Percentiles rank a stretch among this genome's conserved stretches.
Conservation (phyloP, 2,113 vertebrate genomes). For the Pelecanoides urinatrix region DNA sequence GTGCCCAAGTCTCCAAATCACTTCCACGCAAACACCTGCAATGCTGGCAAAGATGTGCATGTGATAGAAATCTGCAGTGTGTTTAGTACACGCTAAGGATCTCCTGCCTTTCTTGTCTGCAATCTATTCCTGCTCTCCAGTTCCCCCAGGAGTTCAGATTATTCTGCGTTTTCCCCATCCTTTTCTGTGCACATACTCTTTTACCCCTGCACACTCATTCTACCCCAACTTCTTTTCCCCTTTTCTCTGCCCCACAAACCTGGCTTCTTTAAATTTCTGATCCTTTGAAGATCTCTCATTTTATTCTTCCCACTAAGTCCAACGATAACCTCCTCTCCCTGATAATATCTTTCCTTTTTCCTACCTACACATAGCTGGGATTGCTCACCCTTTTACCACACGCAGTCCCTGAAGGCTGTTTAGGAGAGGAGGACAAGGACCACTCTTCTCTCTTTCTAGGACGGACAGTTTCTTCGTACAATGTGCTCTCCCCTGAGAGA, state of each 20-base stretch:
- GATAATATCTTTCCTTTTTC: not conserved
- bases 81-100: not conserved
- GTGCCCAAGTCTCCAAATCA: not conserved
- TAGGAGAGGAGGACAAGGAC: not conserved
- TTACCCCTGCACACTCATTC: not conserved
- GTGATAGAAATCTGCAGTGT: not conserved
- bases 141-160: not conserved
- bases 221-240: not conserved
- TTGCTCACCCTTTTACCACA: rapidly evolving
- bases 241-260: not conserved
- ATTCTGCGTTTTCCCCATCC: not conserved
- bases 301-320: not conserved
- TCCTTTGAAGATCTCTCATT: not conserved
- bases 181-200: not conserved
- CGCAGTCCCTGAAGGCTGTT: not conserved
- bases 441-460: not conserved
- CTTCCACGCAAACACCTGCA: not conserved
- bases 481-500: not conserved
- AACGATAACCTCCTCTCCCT: not conserved
- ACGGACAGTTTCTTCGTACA: not conserved
- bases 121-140: not conserved
- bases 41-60: rapidly evolving
- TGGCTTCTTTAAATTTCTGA: not conserved
- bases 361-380: not conserved
- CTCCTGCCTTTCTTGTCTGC: not conserved